Evolutionary conservation across 2,113 vertebrate species (phyloP).

Genomic region (Trochalopteron elliotii): DNA sequence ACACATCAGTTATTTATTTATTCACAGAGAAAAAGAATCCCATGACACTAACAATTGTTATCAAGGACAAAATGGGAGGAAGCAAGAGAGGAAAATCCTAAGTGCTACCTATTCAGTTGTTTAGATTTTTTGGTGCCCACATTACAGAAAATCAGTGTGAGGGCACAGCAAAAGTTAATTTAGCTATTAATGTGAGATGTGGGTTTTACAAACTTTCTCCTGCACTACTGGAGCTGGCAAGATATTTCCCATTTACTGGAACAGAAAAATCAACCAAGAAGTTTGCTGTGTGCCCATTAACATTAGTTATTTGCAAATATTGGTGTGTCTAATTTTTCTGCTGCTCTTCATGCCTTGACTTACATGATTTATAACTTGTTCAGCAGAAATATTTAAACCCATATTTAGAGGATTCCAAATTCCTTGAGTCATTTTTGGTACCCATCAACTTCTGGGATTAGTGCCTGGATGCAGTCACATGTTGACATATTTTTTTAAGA

Average conservation of each 20-base stretch:
- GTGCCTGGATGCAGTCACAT: background rate
- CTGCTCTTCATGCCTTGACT: background rate
- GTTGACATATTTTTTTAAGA: background rate
- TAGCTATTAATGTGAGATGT: background rate
- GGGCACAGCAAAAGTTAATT: background rate
- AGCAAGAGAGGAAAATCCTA: background rate
- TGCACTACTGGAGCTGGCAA: background rate
- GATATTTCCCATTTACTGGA: background rate
- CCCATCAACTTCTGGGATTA: background rate
- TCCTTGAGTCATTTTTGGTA: background rate
- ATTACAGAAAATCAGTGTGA: background rate
- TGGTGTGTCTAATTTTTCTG: background rate
- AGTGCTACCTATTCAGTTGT: background rate
- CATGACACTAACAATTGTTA: background rate
- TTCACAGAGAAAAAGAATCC: constrained; percentile 15
- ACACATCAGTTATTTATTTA: constrained; percentile 41
- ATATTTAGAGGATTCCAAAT: background rate
- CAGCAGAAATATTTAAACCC: background rate
- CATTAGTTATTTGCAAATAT: background rate
- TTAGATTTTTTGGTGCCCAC: background rate
- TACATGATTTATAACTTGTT: background rate
- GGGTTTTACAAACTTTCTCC: background rate
- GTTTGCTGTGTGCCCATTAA: background rate
- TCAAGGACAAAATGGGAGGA: background rate
- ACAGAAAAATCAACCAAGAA: background rate